Conservation (phyloP, 2,797 vertebrate genomes). For the Cynopterus sphinx region DNA sequence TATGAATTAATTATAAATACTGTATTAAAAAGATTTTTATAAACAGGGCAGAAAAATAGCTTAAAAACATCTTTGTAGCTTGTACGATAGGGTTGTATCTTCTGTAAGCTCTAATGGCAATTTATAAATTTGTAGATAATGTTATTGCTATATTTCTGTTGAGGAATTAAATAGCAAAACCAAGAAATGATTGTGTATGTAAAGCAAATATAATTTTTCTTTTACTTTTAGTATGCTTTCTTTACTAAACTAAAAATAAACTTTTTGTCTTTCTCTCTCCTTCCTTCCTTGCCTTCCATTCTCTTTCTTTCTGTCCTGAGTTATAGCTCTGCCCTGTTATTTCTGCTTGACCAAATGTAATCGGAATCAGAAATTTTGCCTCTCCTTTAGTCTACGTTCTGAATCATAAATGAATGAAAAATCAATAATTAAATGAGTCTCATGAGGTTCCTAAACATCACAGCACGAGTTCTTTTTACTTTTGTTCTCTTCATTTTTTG, state of each 20-base stretch:
- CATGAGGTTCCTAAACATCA: not conserved
- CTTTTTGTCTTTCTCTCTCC: not conserved
- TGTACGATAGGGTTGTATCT: not conserved
- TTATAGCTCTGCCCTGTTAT: not conserved
- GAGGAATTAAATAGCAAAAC: constrained; percentile 27
- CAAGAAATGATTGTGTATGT: not conserved
- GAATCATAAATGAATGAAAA: not conserved
- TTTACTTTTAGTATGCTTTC: not conserved
- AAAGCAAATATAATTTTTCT: not conserved
- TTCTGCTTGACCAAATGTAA: not conserved
- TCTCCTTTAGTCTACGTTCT: not conserved
- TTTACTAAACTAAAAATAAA: not conserved
- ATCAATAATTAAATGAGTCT: not conserved
- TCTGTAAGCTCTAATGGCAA: not conserved
- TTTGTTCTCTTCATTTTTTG: not conserved
- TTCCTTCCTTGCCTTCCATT: fast-evolving
- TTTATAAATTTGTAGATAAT: not conserved
- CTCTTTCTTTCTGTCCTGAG: not conserved
- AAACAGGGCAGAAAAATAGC: not conserved
- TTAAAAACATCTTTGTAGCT: not conserved
- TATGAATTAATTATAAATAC: not conserved
- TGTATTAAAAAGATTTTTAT: not conserved
- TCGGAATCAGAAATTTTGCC: not conserved
- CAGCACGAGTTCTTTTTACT: not conserved
- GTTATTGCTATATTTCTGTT: not conserved